Conservation (phyloP, 2,113 vertebrate species). For the Ochotona curzoniae region DNA sequence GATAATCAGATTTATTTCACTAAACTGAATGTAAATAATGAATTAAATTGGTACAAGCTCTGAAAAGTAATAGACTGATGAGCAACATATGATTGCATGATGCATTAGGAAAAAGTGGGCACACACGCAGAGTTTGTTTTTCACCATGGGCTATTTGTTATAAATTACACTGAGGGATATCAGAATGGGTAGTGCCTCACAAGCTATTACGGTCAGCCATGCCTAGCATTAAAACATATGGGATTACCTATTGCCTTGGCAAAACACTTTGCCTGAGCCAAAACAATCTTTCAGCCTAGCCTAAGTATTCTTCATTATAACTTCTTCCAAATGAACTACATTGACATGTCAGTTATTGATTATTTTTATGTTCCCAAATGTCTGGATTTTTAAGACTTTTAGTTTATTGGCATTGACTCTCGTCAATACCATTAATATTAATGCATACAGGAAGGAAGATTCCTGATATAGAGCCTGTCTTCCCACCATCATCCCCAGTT, state of each 20-base stretch:
- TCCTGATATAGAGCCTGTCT: background rate
- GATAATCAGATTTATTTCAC: background rate
- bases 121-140: background rate
- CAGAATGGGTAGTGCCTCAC: background rate
- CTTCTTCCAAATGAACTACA: background rate
- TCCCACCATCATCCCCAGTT: background rate
- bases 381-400: slow-evolving; percentile 1
- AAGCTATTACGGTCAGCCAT: background rate
- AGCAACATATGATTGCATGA: background rate
- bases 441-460: background rate
- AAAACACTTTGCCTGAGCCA: background rate
- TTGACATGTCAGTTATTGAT: background rate
- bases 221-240: background rate
- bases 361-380: background rate
- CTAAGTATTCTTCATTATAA: background rate
- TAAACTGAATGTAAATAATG: background rate
- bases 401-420: background rate
- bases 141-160: background rate
- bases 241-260: background rate
- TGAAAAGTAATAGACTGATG: background rate
- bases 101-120: background rate
- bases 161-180: background rate
- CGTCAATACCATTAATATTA: background rate
- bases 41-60: background rate
- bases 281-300: background rate